Base-by-base conservation (phyloP, 1,140 invertebrate species). In the Cotesia typhae region DNA sequence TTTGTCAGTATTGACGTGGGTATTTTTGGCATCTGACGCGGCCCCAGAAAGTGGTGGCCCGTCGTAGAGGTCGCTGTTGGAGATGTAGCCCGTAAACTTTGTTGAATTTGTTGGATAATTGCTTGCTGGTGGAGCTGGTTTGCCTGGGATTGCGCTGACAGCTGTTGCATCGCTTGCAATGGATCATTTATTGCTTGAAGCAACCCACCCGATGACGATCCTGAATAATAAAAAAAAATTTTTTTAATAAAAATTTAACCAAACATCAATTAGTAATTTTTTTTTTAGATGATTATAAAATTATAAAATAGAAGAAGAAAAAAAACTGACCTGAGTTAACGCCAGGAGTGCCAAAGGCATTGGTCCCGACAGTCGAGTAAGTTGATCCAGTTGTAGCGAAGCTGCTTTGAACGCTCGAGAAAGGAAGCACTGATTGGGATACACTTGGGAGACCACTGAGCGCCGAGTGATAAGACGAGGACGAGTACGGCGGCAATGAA, bases 21-120 rank as follows among this genome's bases (percentile, higher is more conserved):
- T 41, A 89, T 87, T 71, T 89, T 88, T 66, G 88, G 88, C 88
- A 89, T 89, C 75, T 89, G 84, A 60, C 86, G 79, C 4, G 84
- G 81, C 4, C 84, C 82, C 28, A 85, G 72, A 70, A 80, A 84
- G 10, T 87, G 85, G 37, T 86, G 83, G 20, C 83, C 81, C 4
- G 79, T 76, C 7, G 78, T 75, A n/a, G 76, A 65, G 4, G 82
- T 80, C 1, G 79, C 79, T 6, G 85, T 87, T 1, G 85, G 86
- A 17, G 86, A 86, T 14, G 81, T 85, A 20, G 84, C 80, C 4
- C 86, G 81, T 52, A 87, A 77, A 76, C 85, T 87, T 71, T 87
- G 86, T 66, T 87, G 85, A 20, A 87, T 87, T 71, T 87, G 85
- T 4, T 87, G 84, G 3, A 87, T 87, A 47, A 87, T 86, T 0